Evolutionary conservation across 2,113 vertebrate genomes (phyloP).

Genomic region (Xiphias gladius): DNA sequence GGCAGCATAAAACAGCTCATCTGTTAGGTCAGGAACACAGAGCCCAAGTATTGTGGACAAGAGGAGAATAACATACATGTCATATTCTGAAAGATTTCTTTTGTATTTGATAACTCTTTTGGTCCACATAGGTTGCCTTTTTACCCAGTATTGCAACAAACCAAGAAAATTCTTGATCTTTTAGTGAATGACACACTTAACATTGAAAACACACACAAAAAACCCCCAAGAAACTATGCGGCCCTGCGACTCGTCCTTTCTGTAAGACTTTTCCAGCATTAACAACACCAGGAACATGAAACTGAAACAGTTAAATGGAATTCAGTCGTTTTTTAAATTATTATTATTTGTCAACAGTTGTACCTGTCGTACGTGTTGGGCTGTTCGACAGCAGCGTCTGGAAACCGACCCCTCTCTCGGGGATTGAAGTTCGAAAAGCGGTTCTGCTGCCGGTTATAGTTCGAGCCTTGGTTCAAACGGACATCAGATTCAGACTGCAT

Average conservation of each 20-base stretch:
- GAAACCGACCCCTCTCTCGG: slow-evolving; percentile 90
- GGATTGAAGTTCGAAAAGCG: slow-evolving; percentile 93
- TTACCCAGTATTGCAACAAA: too few relatives aligned
- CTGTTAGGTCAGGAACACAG: background rate
- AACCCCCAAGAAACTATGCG: too few relatives aligned
- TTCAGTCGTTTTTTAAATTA: background rate
- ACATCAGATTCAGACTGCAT: slow-evolving; percentile 90
- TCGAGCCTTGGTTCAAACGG: slow-evolving; percentile 91
- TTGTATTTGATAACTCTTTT: background rate
- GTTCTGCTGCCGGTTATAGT: slow-evolving; percentile 92
- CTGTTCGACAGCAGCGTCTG: slow-evolving; percentile 86
- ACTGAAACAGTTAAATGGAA: too few relatives aligned
- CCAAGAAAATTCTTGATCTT: too few relatives aligned
- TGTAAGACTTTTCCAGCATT: too few relatives aligned
- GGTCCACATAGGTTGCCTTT: background rate
- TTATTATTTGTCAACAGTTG: background rate
- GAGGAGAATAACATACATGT: background rate
- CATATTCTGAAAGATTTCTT: background rate
- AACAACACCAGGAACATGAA: too few relatives aligned
- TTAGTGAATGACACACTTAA: too few relatives aligned
- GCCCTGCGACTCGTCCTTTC: too few relatives aligned
- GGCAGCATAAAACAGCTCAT: background rate
- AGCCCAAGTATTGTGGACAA: background rate
- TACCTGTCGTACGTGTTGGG: slow-evolving; percentile 92
- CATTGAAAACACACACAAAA: too few relatives aligned